phyloP scores from a whole-genome alignment of 2,888 invertebrate species.

The Tryphoninae sp. region DNA sequence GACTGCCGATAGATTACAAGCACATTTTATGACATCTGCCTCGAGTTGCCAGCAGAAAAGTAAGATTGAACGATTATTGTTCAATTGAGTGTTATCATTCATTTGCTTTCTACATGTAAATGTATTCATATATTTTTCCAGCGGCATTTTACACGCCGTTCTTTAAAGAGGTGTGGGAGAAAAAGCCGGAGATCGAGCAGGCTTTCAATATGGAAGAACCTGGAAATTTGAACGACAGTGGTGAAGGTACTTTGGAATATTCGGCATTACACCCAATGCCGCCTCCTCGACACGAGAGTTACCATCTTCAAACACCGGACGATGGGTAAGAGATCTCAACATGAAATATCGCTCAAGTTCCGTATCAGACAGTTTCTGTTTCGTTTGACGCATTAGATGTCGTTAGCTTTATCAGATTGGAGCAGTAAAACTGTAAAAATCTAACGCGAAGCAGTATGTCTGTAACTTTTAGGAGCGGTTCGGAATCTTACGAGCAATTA shows the following conservation, averaged over 20 bases:
- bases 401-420: slow-evolving; percentile 45
- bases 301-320: slow-evolving; percentile 85
- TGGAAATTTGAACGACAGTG: slow-evolving; percentile 84
- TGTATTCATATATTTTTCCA: slow-evolving; percentile 79
- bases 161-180: slow-evolving; percentile 98
- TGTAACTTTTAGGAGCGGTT: slow-evolving; percentile 82
- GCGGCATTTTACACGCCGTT: slow-evolving; percentile 97
- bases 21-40: slow-evolving; percentile 96
- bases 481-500: slow-evolving; percentile 84
- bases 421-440: slow-evolving; percentile 63
- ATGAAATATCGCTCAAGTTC: slow-evolving; percentile 49
- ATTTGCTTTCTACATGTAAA: neutral
- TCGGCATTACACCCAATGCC: slow-evolving; percentile 85
- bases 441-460: slow-evolving; percentile 81
- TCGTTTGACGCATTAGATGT: neutral
- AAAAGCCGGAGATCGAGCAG: slow-evolving; percentile 96
- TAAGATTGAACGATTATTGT: slow-evolving; percentile 80
- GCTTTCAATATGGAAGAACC: slow-evolving; percentile 94
- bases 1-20: slow-evolving; percentile 93
- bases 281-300: slow-evolving; percentile 90
- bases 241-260: slow-evolving; percentile 87
- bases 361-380: neutral
- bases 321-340: slow-evolving; percentile 81
- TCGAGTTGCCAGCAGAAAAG: slow-evolving; percentile 93
- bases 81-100: slow-evolving; percentile 2